A percentile compares a stretch with the other conserved stretches of the same genome.
Conservation (phyloP, 2,888 invertebrate species). For the Mesorhabditis spiculigera region DNA sequence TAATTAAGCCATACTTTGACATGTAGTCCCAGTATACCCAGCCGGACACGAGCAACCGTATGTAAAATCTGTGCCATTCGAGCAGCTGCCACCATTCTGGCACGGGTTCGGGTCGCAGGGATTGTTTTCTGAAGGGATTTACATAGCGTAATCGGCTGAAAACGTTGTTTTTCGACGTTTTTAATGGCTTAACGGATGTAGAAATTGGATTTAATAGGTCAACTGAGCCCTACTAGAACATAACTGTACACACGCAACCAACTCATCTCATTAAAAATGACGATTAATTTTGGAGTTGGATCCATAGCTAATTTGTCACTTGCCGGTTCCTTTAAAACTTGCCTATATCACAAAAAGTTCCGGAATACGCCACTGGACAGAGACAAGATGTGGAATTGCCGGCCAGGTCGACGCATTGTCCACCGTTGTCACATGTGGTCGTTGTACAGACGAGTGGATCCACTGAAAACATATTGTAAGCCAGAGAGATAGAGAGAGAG, state of each 20-base stretch:
- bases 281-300: no score
- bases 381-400: not conserved
- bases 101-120: slow-evolving; percentile 1
- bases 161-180: not conserved
- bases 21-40: not conserved
- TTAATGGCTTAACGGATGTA: no score
- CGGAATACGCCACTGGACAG: not conserved
- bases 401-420: not conserved
- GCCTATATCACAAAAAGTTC: not conserved
- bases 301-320: no score
- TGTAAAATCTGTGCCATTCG: not conserved
- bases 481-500: no score
- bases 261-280: no score
- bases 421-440: not conserved
- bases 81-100: not conserved
- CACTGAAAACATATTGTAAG: not conserved
- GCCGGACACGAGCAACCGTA: not conserved
- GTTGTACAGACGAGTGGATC: not conserved
- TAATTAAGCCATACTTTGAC: not conserved
- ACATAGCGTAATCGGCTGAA: not conserved
- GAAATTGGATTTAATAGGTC: no score
- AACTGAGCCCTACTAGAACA: no score
- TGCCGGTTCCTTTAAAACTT: not conserved
- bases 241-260: no score
- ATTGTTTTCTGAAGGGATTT: not conserved